Evolutionary conservation across 1,140 invertebrate genomes (phyloP).

Genomic region (Eciton burchellii): DNA sequence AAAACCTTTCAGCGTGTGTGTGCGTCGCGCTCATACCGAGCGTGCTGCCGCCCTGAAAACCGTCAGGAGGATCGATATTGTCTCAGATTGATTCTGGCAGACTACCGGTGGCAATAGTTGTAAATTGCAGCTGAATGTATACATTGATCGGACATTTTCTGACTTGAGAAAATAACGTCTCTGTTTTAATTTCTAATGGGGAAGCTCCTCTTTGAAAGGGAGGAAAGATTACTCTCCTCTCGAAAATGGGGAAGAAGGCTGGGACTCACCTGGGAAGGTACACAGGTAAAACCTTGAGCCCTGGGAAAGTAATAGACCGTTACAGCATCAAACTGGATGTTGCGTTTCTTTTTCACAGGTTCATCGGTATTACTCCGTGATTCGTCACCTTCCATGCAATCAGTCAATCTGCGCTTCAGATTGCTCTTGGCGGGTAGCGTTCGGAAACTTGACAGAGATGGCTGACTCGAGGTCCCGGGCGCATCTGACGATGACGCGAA

Average conservation of each 20-base stretch:
- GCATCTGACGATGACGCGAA: constrained; percentile 62
- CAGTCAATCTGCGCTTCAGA: constrained; percentile 85
- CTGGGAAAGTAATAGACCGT: constrained; percentile 98
- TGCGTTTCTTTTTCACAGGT: constrained; percentile 89
- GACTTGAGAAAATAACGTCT: no score
- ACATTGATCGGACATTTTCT: no score
- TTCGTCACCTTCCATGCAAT: constrained; percentile 81
- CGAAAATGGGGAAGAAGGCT: background rate
- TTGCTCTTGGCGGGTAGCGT: constrained; percentile 84
- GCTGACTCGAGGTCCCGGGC: constrained; percentile 53
- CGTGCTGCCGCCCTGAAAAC: constrained; percentile 93
- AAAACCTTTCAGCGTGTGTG: constrained; percentile 91
- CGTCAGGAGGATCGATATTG: constrained; percentile 71
- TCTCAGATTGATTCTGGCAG: background rate
- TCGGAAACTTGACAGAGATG: constrained; percentile 61
- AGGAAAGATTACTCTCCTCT: no score
- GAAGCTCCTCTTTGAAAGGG: no score
- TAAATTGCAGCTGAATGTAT: no score
- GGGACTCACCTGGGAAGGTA: constrained; percentile 92
- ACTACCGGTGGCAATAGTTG: no score
- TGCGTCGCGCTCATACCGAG: constrained; percentile 97
- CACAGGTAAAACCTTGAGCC: constrained; percentile 98
- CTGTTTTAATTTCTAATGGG: no score
- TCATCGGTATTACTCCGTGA: constrained; percentile 79
- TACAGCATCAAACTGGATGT: constrained; percentile 95